Evolutionary conservation across 2,888 invertebrate species (phyloP), one percentile per base, ranked within the genome.

Genomic region (Apamea anceps): DNA sequence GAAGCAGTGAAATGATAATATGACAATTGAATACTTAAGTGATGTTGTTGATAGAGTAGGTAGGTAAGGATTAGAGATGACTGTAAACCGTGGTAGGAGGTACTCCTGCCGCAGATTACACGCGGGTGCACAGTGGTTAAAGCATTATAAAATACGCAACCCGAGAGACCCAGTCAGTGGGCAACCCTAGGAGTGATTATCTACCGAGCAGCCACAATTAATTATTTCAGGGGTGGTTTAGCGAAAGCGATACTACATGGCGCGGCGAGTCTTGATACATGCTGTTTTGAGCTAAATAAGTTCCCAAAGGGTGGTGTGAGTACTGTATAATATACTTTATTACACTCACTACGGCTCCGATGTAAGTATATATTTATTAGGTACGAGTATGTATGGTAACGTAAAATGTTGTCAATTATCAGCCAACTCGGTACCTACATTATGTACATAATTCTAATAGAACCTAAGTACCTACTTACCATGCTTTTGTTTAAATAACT

Each of bases 181-280:
- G 51, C 51, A 21, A 51, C 51, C 51, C 51, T 51, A 51, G 15
- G 48, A 18, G 51, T 18, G 51, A 18, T 51, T 51, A 18, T 51
- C 51, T 51, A 51, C 51, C 42, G 42, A 42, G 42, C 7, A 7
- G 42, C 42, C 42, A 7, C 7, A 42, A 0, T 42, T 42, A 42
- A 51, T 51, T 51, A 57, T 57, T 57, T 57, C 25, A n/a, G 7
- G 57, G 57, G 62, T n/a, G 62, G 8, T 37, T 66, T 65, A 65
- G 25, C 65, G 12, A 18, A 45, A 77, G 4, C 15, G 3, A 18
- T 18, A 60, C 57, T 60, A 60, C 48, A 78, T 67, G 66, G 77
- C 66, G 66, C 60, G 51, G 32, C 7, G 2, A 66, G 57, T 57
- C 18, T 45, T 21, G 37, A 51, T 21, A 21, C 74, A 28, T 6